Evolutionary conservation across 37 sponge, comb jelly and placozoan genomes (phyloP).

Genomic region (Ianthella basta): DNA sequence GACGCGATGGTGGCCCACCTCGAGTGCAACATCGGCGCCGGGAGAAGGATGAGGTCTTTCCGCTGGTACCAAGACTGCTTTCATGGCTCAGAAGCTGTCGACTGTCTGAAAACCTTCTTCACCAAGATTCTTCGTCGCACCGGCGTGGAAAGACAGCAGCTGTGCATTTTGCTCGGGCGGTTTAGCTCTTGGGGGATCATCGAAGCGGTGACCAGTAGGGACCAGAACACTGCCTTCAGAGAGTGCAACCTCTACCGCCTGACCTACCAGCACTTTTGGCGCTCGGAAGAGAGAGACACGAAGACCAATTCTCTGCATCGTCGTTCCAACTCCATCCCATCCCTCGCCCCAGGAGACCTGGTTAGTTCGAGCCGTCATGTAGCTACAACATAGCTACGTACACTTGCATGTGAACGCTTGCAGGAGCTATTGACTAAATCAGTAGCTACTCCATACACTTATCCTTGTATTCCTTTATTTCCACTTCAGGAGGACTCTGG

Average conservation of each 20-base stretch:
- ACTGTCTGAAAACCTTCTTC: conserved; percentile 5
- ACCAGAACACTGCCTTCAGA: conserved; percentile 1
- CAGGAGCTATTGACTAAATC: too few species aligned
- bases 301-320: background rate
- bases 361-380: too few species aligned
- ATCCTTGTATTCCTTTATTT: too few species aligned
- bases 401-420: too few species aligned
- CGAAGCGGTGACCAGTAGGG: background rate
- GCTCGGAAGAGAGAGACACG: conserved; percentile 5
- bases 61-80: conserved; percentile 31
- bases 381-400: too few species aligned
- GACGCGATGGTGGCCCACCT: conserved; percentile 24
- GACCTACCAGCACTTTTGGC: conserved; percentile 25
- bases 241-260: conserved; percentile 23
- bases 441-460: too few species aligned
- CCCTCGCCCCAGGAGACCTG: background rate
- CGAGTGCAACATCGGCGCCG: conserved; percentile 9
- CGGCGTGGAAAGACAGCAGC: background rate
- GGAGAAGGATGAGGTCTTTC: conserved; percentile 18
- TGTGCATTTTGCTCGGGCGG: background rate
- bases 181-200: conserved; percentile 14
- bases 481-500: background rate
- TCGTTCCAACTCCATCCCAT: conserved; percentile 6
- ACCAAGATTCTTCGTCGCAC: background rate
- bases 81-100: conserved; percentile 21